Base-by-base conservation (phyloP, 2,888 invertebrate genomes). In the Drosophila greeni region DNA sequence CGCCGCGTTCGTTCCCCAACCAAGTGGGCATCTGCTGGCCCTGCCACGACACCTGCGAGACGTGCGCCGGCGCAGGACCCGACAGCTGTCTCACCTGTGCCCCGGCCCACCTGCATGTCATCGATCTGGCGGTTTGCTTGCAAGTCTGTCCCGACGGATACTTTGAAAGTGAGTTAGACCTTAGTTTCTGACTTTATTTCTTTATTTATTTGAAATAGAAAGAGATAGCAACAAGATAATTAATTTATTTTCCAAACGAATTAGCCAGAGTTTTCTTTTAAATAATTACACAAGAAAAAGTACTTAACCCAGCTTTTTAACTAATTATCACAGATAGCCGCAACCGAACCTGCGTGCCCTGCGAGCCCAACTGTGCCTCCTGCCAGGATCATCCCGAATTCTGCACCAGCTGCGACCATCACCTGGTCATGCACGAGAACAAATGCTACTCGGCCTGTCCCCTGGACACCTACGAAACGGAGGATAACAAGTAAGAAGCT, bases 101-200 rank as follows among this genome's bases (percentile, higher is more conserved):
- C 0, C 94, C 95, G 5, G 95, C 94, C 47, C 95, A 96, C 86
- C 91, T 95, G 45, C 91, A 95, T 84, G 94, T 96, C 52, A 93
- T 93, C 16, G 96, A 96, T 89, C 90, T 96, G 66, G 95, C 95
- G 40, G 94, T 96, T 20, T 97, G 97, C 83, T 90, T 96, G 65
- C 95, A 95, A 87, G 93, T 94, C 82, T 97, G 97, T 86, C 96
- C 96, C 0, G 95, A 96, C 85, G 95, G 96, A 49, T 97, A 96
- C 86, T 96, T 93, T 89, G 95, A 95, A 90, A 93, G 94, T 94
- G 88, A 89, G 90, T 33, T 33, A 6, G 1, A 5, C 20, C 1
- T 6, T 1, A 5, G 18, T 9, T 5, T 9, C 9, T 2, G 9
- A 11, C 5, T 9, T 36, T 36, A 16, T 36, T 36, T 36, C 3